Evolutionary conservation across 2,113 vertebrate genomes (phyloP), one percentile per base, ranked within the genome.

Genomic region (Chaenocephalus aceratus): DNA sequence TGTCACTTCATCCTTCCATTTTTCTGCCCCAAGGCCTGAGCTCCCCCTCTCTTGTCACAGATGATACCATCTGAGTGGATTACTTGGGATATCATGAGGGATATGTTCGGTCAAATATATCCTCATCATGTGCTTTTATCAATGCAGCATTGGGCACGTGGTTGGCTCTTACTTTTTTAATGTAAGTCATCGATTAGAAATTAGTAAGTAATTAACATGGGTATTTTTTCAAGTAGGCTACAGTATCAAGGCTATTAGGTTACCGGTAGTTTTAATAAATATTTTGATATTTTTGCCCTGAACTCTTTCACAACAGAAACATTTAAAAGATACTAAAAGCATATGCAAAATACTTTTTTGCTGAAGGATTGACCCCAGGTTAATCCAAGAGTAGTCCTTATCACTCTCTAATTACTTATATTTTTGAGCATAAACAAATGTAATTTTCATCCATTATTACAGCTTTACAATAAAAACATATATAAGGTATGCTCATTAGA

Each of bases 21-120:
- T 87, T 83, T 91, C 93, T 78, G 86, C 83, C 88, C 90, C 87
- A 91, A 94, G 94, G 93, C 93, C 92, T 76, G 82, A 82, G 85
- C 82, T 65, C 80, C 62, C 30, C 74, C 81, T 74, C 73, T 79
- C 87, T 91, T 92, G 94, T 94, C 94, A 93, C 66, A 82, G 83
- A 69, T 34, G 79, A 85, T 85, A 80, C 77, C 62, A 45, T 82
- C 79, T 49, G 83, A 86, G 91, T 80, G 83, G 88, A 88, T 91
- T 91, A 89, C 87, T 57, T 18, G 65, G 73, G 60, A 65, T 73
- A 83, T 87, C 79, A 85, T 75, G 77, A 75, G 65, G 58, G 82
- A 89, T 75, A 78, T 72, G 57, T 41, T 41, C 36, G 67, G 67
- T 82, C 83, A 69, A 78, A 75, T 68, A 74, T 74, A 77, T 70